Percentiles rank a stretch among this genome's conserved stretches.
Evolutionary conservation across 2,888 invertebrate species (phyloP).

Genomic region (Venusia cambrica): DNA sequence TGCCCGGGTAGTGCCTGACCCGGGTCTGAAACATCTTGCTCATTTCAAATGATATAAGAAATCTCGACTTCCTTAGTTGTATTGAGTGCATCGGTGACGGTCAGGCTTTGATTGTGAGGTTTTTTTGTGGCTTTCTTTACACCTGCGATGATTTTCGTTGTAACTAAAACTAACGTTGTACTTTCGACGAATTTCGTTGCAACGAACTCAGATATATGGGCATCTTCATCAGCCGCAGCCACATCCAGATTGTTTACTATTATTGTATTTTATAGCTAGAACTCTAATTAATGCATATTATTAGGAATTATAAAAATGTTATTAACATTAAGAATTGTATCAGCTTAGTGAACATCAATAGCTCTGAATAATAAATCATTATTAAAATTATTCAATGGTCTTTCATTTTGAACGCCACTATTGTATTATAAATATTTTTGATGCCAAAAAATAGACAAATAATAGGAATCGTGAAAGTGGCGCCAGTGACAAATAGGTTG

Average conservation of each 20-base stretch:
- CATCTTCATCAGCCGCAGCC: slow-evolving; percentile 49
- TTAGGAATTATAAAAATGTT: slow-evolving; percentile 77
- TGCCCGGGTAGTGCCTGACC: slow-evolving; percentile 23
- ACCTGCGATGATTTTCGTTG: slow-evolving; percentile 31
- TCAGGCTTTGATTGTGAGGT: slow-evolving; percentile 31
- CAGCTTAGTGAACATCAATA: slow-evolving; percentile 81
- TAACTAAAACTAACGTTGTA: too few relatives aligned
- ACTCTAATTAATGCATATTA: slow-evolving; percentile 79
- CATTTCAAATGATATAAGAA: slow-evolving; percentile 25
- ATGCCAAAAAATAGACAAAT: too few relatives aligned
- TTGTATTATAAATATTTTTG: too few relatives aligned
- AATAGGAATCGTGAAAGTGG: too few relatives aligned
- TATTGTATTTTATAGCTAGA: slow-evolving; percentile 80
- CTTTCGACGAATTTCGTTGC: slow-evolving; percentile 1
- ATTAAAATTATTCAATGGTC: slow-evolving; percentile 78
- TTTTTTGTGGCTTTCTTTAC: slow-evolving; percentile 41
- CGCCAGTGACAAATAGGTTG: too few relatives aligned
- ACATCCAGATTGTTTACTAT: slow-evolving; percentile 63
- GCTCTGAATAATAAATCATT: slow-evolving; percentile 78
- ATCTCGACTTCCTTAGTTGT: slow-evolving; percentile 26
- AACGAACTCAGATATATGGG: slow-evolving; percentile 45
- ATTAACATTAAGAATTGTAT: slow-evolving; percentile 78
- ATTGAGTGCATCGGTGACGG: slow-evolving; percentile 25
- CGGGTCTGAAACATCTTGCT: slow-evolving; percentile 10
- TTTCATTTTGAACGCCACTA: slow-evolving; percentile 51